These are phyloP conservation scores for Hystrix brachyura DNA, from an alignment of 2,113 vertebrate species.

Conservation along the genomic window DNA sequence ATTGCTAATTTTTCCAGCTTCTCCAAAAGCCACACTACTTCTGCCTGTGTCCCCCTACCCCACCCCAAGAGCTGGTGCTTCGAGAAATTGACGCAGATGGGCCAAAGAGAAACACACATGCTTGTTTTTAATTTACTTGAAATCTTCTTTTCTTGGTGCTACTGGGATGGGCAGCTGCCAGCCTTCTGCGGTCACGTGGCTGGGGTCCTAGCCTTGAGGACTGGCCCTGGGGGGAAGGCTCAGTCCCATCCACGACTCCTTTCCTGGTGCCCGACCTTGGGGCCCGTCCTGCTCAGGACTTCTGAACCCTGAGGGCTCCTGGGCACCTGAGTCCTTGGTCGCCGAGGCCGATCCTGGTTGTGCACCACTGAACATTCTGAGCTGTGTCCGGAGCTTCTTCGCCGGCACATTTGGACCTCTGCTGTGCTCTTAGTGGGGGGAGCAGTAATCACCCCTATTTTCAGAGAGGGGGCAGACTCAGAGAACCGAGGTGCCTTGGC, in stretches of 20 bases:
- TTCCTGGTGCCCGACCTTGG: not conserved
- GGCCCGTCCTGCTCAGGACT: not conserved
- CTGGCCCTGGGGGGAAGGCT: rapidly evolving
- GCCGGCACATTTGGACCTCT: not conserved
- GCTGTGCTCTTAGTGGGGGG: rapidly evolving
- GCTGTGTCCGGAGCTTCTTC: not conserved
- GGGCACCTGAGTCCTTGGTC: not conserved
- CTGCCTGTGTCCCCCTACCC: constrained; percentile 22
- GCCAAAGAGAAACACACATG: constrained; percentile 82
- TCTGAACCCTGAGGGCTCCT: not conserved
- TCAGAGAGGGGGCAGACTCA: not conserved
- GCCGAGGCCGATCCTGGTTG: not conserved
- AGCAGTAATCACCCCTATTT: not conserved
- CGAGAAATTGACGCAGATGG: constrained; percentile 82
- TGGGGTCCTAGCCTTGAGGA: not conserved
- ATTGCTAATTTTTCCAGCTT: constrained; percentile 84
- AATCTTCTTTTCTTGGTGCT: constrained; percentile 79
- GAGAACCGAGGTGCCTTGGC: rapidly evolving
- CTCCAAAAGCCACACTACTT: constrained; percentile 77
- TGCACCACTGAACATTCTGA: rapidly evolving
- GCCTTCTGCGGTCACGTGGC: not conserved
- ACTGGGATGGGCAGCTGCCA: constrained; percentile 73
- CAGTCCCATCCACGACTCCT: rapidly evolving
- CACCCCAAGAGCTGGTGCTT: constrained; percentile 74
- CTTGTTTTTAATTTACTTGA: constrained; percentile 78